Evolutionary conservation across 1,140 invertebrate genomes (phyloP), one percentile per base, ranked within the genome.

Genomic region (Stegodyphus dumicola): DNA sequence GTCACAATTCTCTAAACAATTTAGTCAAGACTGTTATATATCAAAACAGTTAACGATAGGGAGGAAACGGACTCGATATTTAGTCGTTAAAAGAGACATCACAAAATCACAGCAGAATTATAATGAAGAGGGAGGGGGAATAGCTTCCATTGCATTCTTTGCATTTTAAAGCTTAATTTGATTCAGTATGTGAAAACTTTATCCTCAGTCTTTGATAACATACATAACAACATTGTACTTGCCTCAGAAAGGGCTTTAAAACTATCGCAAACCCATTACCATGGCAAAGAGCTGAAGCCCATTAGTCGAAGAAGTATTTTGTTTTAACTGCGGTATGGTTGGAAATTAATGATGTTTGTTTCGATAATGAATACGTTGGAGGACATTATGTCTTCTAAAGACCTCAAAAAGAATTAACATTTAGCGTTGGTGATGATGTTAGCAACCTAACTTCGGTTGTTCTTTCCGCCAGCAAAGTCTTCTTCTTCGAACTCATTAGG

Each of bases 261-360:
- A 60, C 73, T 17, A 51, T 75, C 73, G 15, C 52, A 18, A 60
- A 77, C 51, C 49, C 75, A 66, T 78, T 69, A 69, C 53, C 65
- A 69, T 53, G 49, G 17, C 17, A 53, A n/a, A 54, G 77, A 1
- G 33, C 3, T 33, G 33, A 33, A 33, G 33, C 33, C 33, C 33
- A 33, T 33, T 33, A 33, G 33, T 33, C 33, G 33, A 3, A 33
- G 33, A 33, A 33, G 33, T 33, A 33, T 33, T 33, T 33, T 33
- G 33, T 78, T 53, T 53, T 51, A 78, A 78, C 67, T 69, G 65
- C 51, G 60, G 13, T 6, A 10, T 75, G 54, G 33, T 17, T 18
- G 48, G 49, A 78, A 78, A 78, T 78, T 78, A 78, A 78, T 78
- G 77, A 78, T 53, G 77, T 78, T 78, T 78, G 77, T 78, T 66